Evolutionary conservation across 1,140 invertebrate species (phyloP).

Genomic region (Drosophila kanapiae): DNA sequence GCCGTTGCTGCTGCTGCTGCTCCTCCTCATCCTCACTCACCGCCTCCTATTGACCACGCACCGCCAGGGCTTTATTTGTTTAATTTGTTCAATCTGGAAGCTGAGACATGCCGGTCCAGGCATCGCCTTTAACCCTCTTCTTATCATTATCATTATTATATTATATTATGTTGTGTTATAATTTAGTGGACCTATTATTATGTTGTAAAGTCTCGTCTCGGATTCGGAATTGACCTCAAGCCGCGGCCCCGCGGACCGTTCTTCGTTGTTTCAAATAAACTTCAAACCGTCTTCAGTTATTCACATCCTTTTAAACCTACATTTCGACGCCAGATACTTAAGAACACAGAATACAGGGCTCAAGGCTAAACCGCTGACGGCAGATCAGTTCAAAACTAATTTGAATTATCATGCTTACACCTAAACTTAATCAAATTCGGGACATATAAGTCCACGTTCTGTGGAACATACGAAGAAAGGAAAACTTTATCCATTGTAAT

Average conservation of each 20-base stretch:
- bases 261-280: constrained; percentile 19
- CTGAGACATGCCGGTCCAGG: constrained; percentile 18
- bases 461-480: constrained; percentile 1
- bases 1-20: constrained; percentile 63
- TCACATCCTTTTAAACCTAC: neutral
- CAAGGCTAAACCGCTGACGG: constrained; percentile 1
- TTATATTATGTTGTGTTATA: constrained; percentile 57
- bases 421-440: constrained; percentile 14
- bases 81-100: constrained; percentile 6
- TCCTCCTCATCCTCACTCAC: constrained; percentile 13
- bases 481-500: constrained; percentile 34
- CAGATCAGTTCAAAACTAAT: constrained; percentile 18
- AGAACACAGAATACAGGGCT: constrained; percentile 29
- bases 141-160: constrained; percentile 29
- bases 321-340: constrained; percentile 48
- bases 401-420: constrained; percentile 20
- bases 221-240: constrained; percentile 29
- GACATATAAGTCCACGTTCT: constrained; percentile 7
- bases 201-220: constrained; percentile 27
- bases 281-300: constrained; percentile 14
- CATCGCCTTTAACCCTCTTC: constrained; percentile 11
- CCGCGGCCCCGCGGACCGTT: neutral
- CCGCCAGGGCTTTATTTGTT: constrained; percentile 26
- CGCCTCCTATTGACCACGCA: constrained; percentile 17
- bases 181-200: constrained; percentile 18